A percentile compares a stretch with the other conserved stretches of the same genome.
Evolutionary conservation across 2,113 vertebrate genomes (phyloP).

Genomic region (Amphiprion percula): DNA sequence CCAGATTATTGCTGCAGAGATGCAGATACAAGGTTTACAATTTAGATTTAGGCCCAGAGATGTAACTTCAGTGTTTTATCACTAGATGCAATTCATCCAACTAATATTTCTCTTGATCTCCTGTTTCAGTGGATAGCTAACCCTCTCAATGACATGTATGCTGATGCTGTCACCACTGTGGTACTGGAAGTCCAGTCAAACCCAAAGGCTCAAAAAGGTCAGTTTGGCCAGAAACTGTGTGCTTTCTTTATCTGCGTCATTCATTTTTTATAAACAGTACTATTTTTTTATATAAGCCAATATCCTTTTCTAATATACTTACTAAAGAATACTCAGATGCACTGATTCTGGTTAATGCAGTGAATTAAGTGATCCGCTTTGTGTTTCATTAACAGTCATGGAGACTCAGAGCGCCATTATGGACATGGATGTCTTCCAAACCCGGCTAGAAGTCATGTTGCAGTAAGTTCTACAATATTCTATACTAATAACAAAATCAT

Average conservation of each 20-base stretch:
- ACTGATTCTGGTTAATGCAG: neutral
- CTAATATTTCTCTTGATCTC: conserved; percentile 10
- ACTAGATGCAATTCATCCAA: neutral
- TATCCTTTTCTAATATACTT: no score
- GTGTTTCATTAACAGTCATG: conserved; percentile 68
- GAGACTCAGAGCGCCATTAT: conserved; percentile 86
- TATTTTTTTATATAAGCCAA: no score
- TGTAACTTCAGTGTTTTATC: neutral
- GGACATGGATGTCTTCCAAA: conserved; percentile 87
- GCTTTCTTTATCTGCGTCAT: no score
- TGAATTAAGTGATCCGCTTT: neutral
- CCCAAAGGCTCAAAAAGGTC: conserved; percentile 91
- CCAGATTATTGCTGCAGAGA: no score
- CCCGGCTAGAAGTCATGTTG: conserved; percentile 92
- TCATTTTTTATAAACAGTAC: no score
- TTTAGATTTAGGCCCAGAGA: neutral
- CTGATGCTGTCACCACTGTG: conserved; percentile 95
- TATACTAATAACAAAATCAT: neutral
- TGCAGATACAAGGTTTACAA: neutral
- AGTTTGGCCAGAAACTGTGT: neutral
- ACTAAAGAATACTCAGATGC: no score
- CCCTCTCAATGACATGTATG: conserved; percentile 98
- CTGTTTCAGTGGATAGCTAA: conserved; percentile 93
- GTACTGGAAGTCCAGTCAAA: conserved; percentile 98
- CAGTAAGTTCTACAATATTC: conserved; percentile 86